Percentiles rank a stretch among this genome's conserved stretches.
Conservation (phyloP, 2,888 invertebrate genomes). For the Dasysyrphus tricinctus region DNA sequence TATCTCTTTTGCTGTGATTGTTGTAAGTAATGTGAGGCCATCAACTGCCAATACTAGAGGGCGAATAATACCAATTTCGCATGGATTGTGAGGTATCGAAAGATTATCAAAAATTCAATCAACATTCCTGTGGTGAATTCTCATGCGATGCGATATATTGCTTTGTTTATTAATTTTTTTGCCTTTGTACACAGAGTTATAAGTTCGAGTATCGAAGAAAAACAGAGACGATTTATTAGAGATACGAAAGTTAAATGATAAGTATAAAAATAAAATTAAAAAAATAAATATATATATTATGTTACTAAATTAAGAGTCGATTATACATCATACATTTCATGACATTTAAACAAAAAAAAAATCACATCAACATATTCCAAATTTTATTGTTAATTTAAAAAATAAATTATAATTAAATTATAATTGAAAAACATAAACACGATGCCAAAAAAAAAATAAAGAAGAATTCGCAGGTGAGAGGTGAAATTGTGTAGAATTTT, state of each 20-base stretch:
- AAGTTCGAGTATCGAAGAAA: constrained; percentile 65
- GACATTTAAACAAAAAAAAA: not conserved
- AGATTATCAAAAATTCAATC: constrained; percentile 22
- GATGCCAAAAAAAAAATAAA: constrained; percentile 2
- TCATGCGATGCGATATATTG: constrained; percentile 43
- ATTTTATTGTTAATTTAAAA: constrained; percentile 4
- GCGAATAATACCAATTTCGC: constrained; percentile 13
- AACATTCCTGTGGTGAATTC: constrained; percentile 69
- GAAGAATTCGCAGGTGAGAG: not conserved
- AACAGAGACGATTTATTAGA: constrained; percentile 56
- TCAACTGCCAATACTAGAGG: constrained; percentile 1
- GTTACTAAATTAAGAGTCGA: constrained; percentile 43
- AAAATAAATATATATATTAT: constrained; percentile 34
- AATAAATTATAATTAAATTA: not conserved
- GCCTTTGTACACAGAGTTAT: constrained; percentile 70
- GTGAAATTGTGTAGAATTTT: constrained; percentile 42
- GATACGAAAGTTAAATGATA: constrained; percentile 46
- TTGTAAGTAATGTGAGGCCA: constrained; percentile 35
- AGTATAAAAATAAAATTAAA: constrained; percentile 38
- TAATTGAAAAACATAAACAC: not conserved
- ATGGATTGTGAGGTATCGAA: constrained; percentile 58
- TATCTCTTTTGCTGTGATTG: constrained; percentile 49
- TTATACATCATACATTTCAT: constrained; percentile 53
- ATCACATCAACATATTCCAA: constrained; percentile 13
- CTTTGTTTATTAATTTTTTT: constrained; percentile 52